These are phyloP conservation scores for Aptenodytes patagonicus DNA, from an alignment of 2,113 vertebrate genomes.

Conservation along the genomic window DNA sequence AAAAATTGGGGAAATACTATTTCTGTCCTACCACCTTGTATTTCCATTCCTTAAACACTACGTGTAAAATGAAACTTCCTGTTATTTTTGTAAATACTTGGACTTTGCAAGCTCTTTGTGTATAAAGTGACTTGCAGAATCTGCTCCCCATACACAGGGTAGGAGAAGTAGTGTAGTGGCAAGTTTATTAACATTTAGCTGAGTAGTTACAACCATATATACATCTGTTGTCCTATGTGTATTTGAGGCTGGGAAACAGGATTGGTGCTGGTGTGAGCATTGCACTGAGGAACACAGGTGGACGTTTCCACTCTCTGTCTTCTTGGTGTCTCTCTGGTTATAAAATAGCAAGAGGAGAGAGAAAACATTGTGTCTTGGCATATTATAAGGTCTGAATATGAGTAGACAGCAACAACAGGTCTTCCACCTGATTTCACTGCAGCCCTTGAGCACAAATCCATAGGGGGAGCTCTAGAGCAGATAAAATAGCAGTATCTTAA, in stretches of 20 bases:
- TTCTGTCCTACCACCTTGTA: not conserved
- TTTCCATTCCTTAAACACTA: slow-evolving; percentile 1
- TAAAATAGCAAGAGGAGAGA: not conserved
- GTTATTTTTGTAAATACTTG: not conserved
- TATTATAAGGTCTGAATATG: not conserved
- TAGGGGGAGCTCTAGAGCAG: not conserved
- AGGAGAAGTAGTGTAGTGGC: not conserved
- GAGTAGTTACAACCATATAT: not conserved
- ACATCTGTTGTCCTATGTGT: not conserved
- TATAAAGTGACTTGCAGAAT: not conserved
- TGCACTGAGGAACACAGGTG: not conserved
- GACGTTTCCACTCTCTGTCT: not conserved
- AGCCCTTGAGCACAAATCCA: not conserved
- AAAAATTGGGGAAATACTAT: not conserved
- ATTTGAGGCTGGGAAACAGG: not conserved
- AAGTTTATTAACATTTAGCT: not conserved
- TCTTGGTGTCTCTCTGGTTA: not conserved
- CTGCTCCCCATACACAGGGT: not conserved
- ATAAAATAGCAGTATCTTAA: not conserved
- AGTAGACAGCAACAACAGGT: not conserved
- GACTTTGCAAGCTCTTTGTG: not conserved
- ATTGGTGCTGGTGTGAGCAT: not conserved
- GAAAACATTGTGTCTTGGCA: not conserved
- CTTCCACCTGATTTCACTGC: not conserved
- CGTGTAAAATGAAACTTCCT: not conserved